Conservation (phyloP, 2,888 invertebrate genomes). For the Drosophila hamatofila region DNA sequence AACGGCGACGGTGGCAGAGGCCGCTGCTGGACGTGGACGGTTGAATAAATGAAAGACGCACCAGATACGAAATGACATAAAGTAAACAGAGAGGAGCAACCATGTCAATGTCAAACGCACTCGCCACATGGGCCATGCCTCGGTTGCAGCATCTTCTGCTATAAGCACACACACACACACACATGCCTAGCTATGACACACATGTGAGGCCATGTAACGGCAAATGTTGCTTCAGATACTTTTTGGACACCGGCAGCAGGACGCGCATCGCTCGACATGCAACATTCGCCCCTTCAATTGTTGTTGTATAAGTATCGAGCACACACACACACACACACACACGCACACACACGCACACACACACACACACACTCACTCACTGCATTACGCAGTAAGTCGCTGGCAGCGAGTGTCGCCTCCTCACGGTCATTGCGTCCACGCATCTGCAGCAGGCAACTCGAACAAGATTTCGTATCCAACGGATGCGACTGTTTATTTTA, state of each 20-base stretch:
- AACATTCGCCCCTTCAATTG: conserved; percentile 3
- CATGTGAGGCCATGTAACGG: conserved; percentile 64
- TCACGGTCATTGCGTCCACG: conserved; percentile 71
- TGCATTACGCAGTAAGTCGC: conserved; percentile 28
- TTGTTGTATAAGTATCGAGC: conserved; percentile 38
- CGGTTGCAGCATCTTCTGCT: conserved; percentile 33
- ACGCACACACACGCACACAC: neutral
- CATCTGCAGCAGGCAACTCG: conserved; percentile 41
- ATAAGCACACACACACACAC: conserved; percentile 8
- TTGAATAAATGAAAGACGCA: conserved; percentile 64
- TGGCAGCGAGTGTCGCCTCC: conserved; percentile 55
- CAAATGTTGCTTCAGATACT: conserved; percentile 43
- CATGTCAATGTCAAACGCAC: conserved; percentile 79
- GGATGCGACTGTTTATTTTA: conserved; percentile 80
- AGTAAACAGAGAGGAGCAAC: conserved; percentile 73
- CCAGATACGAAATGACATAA: conserved; percentile 69
- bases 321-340: conserved; percentile 13
- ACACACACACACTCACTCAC: neutral
- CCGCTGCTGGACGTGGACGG: conserved; percentile 59
- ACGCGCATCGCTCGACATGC: conserved; percentile 38
- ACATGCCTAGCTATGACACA: conserved; percentile 32
- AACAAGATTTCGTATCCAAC: conserved; percentile 61
- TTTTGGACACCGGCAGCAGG: conserved; percentile 71
- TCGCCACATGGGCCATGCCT: conserved; percentile 63
- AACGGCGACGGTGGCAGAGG: conserved; percentile 8